These are phyloP conservation scores for Pseudococcus longispinus DNA, from an alignment of 2,888 invertebrate species.

Conservation along the genomic window DNA sequence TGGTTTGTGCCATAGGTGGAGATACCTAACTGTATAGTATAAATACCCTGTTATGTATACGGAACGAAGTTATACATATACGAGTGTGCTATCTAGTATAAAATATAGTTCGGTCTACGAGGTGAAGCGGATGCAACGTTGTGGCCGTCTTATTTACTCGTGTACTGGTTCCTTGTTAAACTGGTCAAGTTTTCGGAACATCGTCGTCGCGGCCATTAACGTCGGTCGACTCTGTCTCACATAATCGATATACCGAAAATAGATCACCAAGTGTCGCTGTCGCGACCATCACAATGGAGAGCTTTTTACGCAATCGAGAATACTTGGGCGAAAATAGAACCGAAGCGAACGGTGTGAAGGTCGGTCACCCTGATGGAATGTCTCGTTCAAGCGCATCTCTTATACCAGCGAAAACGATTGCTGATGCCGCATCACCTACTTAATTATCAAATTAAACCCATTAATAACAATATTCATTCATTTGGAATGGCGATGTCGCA, in stretches of 20 bases:
- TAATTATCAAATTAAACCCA: slow-evolving; percentile 12
- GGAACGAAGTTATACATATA: background rate
- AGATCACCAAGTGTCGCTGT: background rate
- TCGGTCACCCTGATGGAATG: slow-evolving; percentile 22
- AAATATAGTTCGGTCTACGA: background rate
- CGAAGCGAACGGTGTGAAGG: background rate
- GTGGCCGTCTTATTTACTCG: background rate
- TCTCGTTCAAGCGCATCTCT: background rate
- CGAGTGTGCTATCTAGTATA: background rate
- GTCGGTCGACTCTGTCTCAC: background rate
- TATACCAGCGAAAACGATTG: background rate
- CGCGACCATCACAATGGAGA: background rate
- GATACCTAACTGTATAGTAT: background rate
- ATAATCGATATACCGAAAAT: slow-evolving; percentile 11
- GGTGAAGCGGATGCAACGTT: background rate
- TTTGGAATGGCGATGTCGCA: slow-evolving; percentile 12
- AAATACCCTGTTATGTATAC: background rate
- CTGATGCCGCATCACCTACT: background rate
- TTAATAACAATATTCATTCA: slow-evolving; percentile 27
- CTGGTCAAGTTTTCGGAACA: slow-evolving; percentile 9
- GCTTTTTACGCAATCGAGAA: background rate
- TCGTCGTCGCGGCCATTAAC: background rate
- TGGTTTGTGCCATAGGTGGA: too few relatives aligned
- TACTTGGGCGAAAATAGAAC: background rate
- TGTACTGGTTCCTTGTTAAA: slow-evolving; percentile 25